phyloP scores from a whole-genome alignment of 2,113 vertebrate genomes.

The Fulmarus glacialis region DNA sequence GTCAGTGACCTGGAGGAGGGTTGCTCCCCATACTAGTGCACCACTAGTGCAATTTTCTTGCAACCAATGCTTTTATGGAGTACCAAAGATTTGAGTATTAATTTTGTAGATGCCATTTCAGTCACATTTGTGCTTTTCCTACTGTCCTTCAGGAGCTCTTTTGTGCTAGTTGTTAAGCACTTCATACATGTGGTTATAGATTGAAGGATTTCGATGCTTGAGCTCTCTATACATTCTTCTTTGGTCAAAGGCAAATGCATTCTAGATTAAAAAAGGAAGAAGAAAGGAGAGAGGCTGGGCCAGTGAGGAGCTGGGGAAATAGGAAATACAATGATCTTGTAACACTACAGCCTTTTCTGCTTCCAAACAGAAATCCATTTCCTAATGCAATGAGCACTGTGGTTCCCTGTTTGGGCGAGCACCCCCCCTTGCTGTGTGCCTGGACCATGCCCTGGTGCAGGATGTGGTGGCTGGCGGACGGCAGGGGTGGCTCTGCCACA shows the following conservation, averaged over 20 bases:
- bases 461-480: fast-evolving
- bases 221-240: not conserved
- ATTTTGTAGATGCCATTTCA: not conserved
- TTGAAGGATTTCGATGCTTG: not conserved
- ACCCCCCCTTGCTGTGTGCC: not conserved
- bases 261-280: not conserved
- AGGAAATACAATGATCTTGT: not conserved
- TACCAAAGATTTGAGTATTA: not conserved
- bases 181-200: not conserved
- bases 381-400: not conserved
- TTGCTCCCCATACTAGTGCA: not conserved
- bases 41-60: not conserved
- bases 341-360: not conserved
- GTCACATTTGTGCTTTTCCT: not conserved
- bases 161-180: not conserved
- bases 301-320: not conserved
- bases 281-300: not conserved
- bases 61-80: not conserved
- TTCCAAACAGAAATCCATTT: not conserved
- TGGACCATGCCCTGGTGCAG: fast-evolving
- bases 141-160: not conserved
- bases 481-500: not conserved
- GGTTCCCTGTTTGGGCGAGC: not conserved
- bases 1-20: not conserved
- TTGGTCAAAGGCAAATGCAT: not conserved